Evolutionary conservation across 2,113 vertebrate genomes (phyloP), one percentile per base, ranked within the genome.

Genomic region (Callopanchax toddi): DNA sequence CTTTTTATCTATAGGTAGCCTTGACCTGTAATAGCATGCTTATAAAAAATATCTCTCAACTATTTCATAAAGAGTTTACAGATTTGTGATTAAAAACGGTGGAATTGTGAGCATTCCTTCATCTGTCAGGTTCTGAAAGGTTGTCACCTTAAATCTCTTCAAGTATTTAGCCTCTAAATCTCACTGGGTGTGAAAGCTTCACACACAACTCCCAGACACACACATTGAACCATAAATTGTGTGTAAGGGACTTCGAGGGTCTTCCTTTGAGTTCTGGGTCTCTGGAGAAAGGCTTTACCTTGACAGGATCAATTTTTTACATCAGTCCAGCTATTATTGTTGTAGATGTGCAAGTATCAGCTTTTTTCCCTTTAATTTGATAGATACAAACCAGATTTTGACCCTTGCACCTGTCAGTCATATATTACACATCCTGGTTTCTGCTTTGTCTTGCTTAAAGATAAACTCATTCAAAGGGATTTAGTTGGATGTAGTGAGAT

Each of bases 351-450:
- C 69, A 56, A 25, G 43, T 25, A 34, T 76, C 43, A 22, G 5
- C 17, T 32, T 21, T 32, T 45, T 18, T 21, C 13, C 40, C 44
- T 34, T 60, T 54, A 26, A 34, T 86, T 84, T 89, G 82, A 89
- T 84, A 65, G 84, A 88, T 86, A 76, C 73, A 81, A 88, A 80
- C 78, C 87, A 90, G 89, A 87, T 84, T 87, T 79, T 85, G 86
- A 86, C 89, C 84, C 74, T 76, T 86, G 81, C 79, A 80, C 78
- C 71, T 71, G 74, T 74, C 58, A 48, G 74, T 74, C 78, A 77
- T 90, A 87, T 86, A 83, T 88, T 83, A 70, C 44, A 42, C 73
- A 56, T 83, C 81, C 83, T 82, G 75, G 71, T 81, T 82, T 76
- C 70, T 85, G 70, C 85, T 86, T 78, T 80, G 76, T 66, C 64